Evolutionary conservation across 2,113 vertebrate species (phyloP), one percentile per base, ranked within the genome.

Genomic region (Ciconia boyciana): DNA sequence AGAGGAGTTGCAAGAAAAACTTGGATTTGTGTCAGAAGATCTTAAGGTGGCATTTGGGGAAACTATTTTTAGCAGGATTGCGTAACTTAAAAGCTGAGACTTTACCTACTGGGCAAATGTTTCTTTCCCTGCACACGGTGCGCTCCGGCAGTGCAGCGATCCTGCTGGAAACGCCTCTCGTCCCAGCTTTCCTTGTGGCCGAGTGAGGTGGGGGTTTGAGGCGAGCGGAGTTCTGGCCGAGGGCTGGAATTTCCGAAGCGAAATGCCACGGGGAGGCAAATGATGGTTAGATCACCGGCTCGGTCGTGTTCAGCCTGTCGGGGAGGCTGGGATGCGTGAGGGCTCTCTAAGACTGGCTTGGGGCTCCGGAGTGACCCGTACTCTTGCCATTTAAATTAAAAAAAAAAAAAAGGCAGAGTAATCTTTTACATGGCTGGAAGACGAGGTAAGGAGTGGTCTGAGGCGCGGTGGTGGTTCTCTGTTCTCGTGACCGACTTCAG

Each of bases 281-380:
- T 2, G 13, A 9, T 36, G n/a, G 18, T 41, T n/a, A 2, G 6
- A 19, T 24, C 31, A 2, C 16, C 3, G 8, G 6, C 58, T 62
- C 5, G 7, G 60, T 46, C 3, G 3, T 2, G 22, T 7, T 41
- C 29, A 20, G 54, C 21, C 46, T 16, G 4, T 41, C 1, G 3
- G 19, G 64, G 39, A n/a, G 26, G 18, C 24, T 8, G 48, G 41
- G n/a, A 13, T 16, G 51, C 0, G 8, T 2, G 10, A 15, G 60
- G 28, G 46, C 19, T 60, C 39, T 39, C 39, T 39, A 39, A 39
- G 39, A 39, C 39, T 8, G 7, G 2, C 7, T 11, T 4, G 26
- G 44, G 26, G 18, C 36, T 51, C 79, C 0, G 2, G 22, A 24
- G 39, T 1, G 18, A 25, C 29, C 62, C 15, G 18, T 7, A 0